phyloP scores from a whole-genome alignment of 2,113 vertebrate genomes.

The Cephalopterus ornatus region DNA sequence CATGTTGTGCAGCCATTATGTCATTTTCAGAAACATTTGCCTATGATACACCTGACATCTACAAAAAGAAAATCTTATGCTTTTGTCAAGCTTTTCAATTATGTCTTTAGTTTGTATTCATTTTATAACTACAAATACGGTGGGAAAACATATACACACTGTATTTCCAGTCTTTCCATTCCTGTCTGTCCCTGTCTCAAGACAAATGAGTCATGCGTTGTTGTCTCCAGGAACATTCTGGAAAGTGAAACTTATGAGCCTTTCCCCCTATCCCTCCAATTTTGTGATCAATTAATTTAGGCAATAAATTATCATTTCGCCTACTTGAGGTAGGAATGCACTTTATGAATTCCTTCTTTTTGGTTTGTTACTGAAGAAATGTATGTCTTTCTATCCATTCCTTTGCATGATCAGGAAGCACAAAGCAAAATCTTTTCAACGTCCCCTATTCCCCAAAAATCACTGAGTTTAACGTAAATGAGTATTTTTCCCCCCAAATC shows the following conservation, averaged over 20 bases:
- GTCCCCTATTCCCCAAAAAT: neutral
- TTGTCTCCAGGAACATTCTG: neutral
- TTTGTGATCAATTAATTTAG: neutral
- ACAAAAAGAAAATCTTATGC: neutral
- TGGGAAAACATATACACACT: neutral
- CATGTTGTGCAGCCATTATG: neutral
- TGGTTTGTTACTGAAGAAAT: neutral
- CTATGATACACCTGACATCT: neutral
- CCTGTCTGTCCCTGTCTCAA: neutral
- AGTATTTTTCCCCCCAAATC: accelerated
- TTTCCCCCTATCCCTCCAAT: accelerated
- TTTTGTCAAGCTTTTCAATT: neutral
- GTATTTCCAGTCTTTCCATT: neutral
- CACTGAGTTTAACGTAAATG: neutral
- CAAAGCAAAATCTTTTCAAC: neutral
- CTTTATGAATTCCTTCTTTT: neutral
- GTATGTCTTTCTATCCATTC: neutral
- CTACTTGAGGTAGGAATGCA: neutral
- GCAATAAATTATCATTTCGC: neutral
- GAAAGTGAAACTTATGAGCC: neutral
- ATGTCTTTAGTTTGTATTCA: neutral
- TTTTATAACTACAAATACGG: neutral
- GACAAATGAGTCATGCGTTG: neutral
- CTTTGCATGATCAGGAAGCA: neutral
- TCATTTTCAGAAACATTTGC: neutral